Evolutionary conservation across 2,797 vertebrate genomes (phyloP), one percentile per base, ranked within the genome.

Genomic region (Peromyscus melanophrys): DNA sequence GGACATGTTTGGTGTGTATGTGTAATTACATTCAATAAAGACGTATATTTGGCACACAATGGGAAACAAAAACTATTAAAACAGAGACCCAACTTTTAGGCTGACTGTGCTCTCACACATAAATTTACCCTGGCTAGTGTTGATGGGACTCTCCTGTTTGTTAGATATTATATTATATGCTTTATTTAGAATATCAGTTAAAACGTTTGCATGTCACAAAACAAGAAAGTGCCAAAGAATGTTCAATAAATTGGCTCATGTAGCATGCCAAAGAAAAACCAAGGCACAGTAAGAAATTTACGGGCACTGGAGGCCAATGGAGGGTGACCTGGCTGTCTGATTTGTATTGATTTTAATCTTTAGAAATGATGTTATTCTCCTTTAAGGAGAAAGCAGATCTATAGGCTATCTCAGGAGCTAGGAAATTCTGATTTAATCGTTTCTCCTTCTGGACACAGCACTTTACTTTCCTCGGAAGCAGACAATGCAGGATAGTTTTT

Each of bases 321-420:
- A 94, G 88, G 40, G 63, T 69, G 89, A 95, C 86, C 88, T 81
- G 86, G 34, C 92, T 92, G 40, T 77, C 52, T 91, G 57, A 49
- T 76, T 95, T 89, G 6, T 96, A 86, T 96, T 95, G 95, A 96
- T 96, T 92, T 95, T 85, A 61, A 61, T 90, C 73, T 94, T 95
- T 95, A 78, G 67, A 89, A 96, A 81, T 59, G 65, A 43, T 90
- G 7, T 78, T 94, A 55, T 46, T 95, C n/a, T 86, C 34, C 93
- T 93, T 81, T 93, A 94, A 80, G 81, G 85, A 91, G 57, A 94
- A 97, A 92, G 37, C 40, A 96, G 86, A 92, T 93, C 76, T 97
- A n/a, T 85, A 96, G 65, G 55, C 57, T 90, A 76, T 95, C 73
- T 89, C 16, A 83, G 67, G 37, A 92, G 77, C 82, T 94, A 90